Percentiles rank a stretch among this genome's conserved stretches.
Evolutionary conservation across 1,140 invertebrate genomes (phyloP).

Genomic region (Polypedilum vanderplanki): DNA sequence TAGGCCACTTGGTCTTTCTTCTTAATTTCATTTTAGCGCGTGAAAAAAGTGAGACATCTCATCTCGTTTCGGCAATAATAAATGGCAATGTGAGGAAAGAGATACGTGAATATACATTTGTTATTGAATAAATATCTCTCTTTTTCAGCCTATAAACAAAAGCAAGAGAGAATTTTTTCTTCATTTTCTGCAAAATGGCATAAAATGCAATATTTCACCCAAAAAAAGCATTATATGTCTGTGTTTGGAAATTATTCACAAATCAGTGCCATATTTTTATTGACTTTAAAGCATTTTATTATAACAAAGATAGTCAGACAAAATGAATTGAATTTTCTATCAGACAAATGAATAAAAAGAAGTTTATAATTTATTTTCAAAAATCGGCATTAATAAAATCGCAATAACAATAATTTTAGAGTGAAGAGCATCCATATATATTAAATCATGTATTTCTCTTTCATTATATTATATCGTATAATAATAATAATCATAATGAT

Average conservation of each 20-base stretch:
- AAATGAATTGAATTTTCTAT: too few relatives aligned
- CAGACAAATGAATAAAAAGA: background rate
- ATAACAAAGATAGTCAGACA: too few relatives aligned
- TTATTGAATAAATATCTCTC: background rate
- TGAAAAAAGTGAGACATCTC: conserved; percentile 11
- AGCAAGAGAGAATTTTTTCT: background rate
- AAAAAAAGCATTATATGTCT: background rate
- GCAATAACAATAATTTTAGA: conserved; percentile 14
- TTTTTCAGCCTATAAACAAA: background rate
- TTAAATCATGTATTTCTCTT: background rate
- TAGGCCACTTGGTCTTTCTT: too few relatives aligned
- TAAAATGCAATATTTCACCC: background rate
- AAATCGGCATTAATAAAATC: conserved; percentile 4
- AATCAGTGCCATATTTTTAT: too few relatives aligned
- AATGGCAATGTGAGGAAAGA: background rate
- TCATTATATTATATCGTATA: background rate
- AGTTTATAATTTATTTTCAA: background rate
- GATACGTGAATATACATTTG: background rate
- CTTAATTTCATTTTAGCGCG: background rate
- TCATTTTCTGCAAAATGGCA: background rate
- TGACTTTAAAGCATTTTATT: too few relatives aligned
- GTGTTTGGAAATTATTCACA: too few relatives aligned
- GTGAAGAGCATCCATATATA: background rate
- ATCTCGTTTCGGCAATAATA: conserved; percentile 12
- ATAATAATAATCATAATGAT: background rate